A percentile compares a stretch with the other conserved stretches of the same genome.
phyloP scores from a whole-genome alignment of 2,113 vertebrate species.

The Dicentrarchus labrax region DNA sequence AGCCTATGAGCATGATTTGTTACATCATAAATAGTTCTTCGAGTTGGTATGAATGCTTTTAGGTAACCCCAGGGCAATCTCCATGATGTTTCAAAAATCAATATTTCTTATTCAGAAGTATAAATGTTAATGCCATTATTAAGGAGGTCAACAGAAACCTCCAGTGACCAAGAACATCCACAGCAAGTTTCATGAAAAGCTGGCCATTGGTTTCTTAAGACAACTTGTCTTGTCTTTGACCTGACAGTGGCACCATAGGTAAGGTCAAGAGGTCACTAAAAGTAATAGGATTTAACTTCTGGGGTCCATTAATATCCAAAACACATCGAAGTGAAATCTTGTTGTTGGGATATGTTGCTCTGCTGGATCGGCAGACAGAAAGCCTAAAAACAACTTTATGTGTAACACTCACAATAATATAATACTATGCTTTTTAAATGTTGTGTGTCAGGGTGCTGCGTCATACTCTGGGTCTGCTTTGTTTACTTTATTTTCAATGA shows the following conservation, averaged over 20 bases:
- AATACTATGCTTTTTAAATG: not conserved
- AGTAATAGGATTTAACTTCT: not conserved
- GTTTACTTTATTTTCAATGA: conserved; percentile 6
- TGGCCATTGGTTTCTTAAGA: not conserved
- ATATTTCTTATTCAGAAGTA: not conserved
- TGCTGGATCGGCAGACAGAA: not conserved
- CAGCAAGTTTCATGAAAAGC: not conserved
- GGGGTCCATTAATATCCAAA: not conserved
- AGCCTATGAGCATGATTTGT: too few species aligned
- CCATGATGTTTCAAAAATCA: not conserved
- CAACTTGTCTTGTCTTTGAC: not conserved
- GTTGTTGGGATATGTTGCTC: not conserved
- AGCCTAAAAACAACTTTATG: not conserved
- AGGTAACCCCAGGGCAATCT: not conserved
- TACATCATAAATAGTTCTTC: too few species aligned
- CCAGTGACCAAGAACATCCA: not conserved
- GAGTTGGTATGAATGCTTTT: not conserved
- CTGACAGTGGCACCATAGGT: not conserved
- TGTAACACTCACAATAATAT: not conserved
- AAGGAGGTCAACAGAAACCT: not conserved
- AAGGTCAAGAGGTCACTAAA: not conserved
- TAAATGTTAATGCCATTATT: not conserved
- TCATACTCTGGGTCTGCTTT: not conserved
- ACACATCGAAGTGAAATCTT: not conserved
- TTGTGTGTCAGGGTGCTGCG: not conserved